Evolutionary conservation across 2,888 invertebrate species (phyloP).

Genomic region (Trypoxylon attenuatum): DNA sequence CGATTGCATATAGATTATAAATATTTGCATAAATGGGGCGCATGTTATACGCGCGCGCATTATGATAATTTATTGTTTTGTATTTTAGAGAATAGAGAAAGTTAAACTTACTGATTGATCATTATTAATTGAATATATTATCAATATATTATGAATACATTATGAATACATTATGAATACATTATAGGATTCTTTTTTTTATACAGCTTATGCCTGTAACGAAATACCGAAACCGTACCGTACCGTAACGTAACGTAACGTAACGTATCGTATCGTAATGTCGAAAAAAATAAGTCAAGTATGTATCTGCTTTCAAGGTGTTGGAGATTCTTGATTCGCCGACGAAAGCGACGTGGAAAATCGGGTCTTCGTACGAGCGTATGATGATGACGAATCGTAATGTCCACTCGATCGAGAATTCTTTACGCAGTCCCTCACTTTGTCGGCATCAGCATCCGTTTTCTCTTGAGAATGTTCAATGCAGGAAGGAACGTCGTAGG

Average conservation of each 20-base stretch:
- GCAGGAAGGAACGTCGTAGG: conserved; percentile 2
- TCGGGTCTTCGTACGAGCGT: too few relatives aligned
- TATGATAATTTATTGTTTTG: conserved; percentile 68
- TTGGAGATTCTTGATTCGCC: conserved; percentile 17
- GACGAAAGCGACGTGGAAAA: conserved; percentile 8
- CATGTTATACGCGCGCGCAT: conserved; percentile 45
- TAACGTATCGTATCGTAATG: too few relatives aligned
- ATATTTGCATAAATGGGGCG: conserved; percentile 37
- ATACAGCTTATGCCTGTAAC: conserved; percentile 45
- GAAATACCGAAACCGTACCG: conserved; percentile 29
- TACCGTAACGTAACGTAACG: too few relatives aligned
- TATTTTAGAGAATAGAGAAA: conserved; percentile 55
- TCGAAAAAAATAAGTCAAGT: conserved; percentile 3
- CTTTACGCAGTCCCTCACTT: too few relatives aligned
- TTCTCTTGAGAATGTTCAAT: conserved; percentile 18
- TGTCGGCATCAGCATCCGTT: conserved; percentile 11
- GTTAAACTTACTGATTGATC: conserved; percentile 56
- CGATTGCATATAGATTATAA: conserved; percentile 47
- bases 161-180: not conserved
- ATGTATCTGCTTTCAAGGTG: conserved; percentile 26
- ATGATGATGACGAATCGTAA: too few relatives aligned
- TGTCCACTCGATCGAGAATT: too few relatives aligned
- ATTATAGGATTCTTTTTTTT: conserved; percentile 5
- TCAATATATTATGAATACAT: conserved; percentile 11
- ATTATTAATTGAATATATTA: conserved; percentile 49